Base-by-base conservation (phyloP, 2,797 vertebrate species). In the Sorex maritimensis region DNA sequence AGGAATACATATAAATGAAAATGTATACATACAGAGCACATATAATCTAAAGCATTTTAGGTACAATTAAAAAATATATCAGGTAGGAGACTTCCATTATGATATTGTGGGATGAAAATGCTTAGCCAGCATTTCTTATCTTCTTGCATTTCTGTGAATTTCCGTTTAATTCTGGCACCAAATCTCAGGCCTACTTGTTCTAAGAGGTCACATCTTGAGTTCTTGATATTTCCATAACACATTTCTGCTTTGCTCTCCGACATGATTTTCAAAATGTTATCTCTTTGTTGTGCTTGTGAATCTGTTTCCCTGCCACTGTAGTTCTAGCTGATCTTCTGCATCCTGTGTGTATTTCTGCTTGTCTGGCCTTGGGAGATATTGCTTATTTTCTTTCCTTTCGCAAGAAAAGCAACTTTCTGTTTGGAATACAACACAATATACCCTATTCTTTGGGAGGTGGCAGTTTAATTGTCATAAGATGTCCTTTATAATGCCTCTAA, bases 401-500 rank as follows among this genome's bases (percentile, higher is more conserved):
- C 63, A 88, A 95, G 63, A 81, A 93, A 91, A 81, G 44, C 71
- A 83, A 88, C 73, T 92, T 96, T 77, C 69, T 77, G 13, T 80
- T 89, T 84, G 58, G 71, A 38, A 81, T 87, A 28, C 87, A 84
- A 88, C 71, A 85, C 61, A 77, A 87, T 92, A 81, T 2, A 19
- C 28, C 79, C 41, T 23, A 23, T 84, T 84, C 81, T 26, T 38
- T 71, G 84, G 78, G 12, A 55, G 58, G 30, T 49, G 15, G 52
- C 52, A 55, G 12, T 30, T 23, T 79, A 55, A 75, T 52, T 84
- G 34, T 81, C 41, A 63, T 38, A 82, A 86, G 23, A 69, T 7
- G 72, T 82, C 71, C 49, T 67, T 5, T 67, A 13, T 82, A 3
- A 90, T 15, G 34, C 55, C 61, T 79, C 67, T 83, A 15, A 83